phyloP scores from a whole-genome alignment of 2,888 invertebrate genomes.

The Acronicta aceris region DNA sequence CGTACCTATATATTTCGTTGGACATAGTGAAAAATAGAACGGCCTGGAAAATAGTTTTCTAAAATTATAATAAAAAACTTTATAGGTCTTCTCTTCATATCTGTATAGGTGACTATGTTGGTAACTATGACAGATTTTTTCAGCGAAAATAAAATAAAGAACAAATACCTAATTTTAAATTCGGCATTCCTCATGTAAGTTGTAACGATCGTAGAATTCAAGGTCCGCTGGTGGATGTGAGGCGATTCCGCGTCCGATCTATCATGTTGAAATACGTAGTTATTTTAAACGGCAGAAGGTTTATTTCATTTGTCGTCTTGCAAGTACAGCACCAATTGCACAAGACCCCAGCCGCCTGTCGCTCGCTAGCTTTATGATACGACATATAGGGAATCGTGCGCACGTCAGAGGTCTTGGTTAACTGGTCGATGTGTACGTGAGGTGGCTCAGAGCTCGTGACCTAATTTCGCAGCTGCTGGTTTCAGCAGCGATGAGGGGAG shows the following conservation, averaged over 20 bases:
- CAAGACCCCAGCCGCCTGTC: slow-evolving; percentile 55
- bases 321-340: slow-evolving; percentile 66
- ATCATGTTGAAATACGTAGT: slow-evolving; percentile 72
- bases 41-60: too few species aligned
- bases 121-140: too few species aligned
- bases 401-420: slow-evolving; percentile 70
- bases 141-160: background rate
- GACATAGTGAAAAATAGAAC: too few species aligned
- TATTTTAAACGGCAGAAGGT: slow-evolving; percentile 80
- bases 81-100: too few species aligned
- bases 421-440: slow-evolving; percentile 78
- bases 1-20: background rate
- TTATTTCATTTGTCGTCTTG: slow-evolving; percentile 79
- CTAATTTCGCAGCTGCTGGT: slow-evolving; percentile 89
- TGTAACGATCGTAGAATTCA: slow-evolving; percentile 56
- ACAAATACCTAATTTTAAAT: slow-evolving; percentile 3
- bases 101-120: too few species aligned
- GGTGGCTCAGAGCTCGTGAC: slow-evolving; percentile 86
- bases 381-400: slow-evolving; percentile 51
- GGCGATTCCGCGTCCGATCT: slow-evolving; percentile 72
- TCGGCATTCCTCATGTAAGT: slow-evolving; percentile 23
- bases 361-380: slow-evolving; percentile 30
- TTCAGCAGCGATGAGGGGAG: slow-evolving; percentile 83
- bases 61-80: too few species aligned
- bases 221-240: slow-evolving; percentile 58